phyloP scores from a whole-genome alignment of 2,888 invertebrate species.

The Drosophila setosimentum region DNA sequence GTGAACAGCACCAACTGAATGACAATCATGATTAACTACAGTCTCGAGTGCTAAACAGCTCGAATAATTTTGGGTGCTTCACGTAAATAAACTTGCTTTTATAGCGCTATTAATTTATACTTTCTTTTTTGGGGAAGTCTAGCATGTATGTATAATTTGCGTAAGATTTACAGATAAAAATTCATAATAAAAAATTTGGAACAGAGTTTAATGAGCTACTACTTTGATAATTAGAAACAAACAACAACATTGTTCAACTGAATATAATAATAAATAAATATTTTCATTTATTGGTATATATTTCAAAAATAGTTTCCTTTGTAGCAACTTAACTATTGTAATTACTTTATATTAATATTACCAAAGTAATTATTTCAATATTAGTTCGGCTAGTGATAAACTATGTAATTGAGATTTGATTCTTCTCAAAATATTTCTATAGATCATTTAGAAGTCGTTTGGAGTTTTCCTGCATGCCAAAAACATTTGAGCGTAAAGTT shows the following conservation, averaged over 20 bases:
- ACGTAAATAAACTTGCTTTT: neutral
- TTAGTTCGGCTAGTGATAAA: neutral
- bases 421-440: neutral
- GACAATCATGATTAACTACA: neutral
- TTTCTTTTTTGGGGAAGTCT: neutral
- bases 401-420: neutral
- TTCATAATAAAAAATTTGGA: neutral
- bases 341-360: too few relatives aligned
- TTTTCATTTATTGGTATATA: neutral
- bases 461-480: neutral
- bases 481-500: neutral
- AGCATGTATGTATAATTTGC: neutral
- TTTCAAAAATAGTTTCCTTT: neutral
- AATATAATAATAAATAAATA: neutral
- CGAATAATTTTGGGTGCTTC: neutral
- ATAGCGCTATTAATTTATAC: conserved; percentile 8
- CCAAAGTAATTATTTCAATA: neutral
- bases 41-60: neutral
- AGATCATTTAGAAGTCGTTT: neutral
- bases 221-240: neutral
- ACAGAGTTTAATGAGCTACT: neutral
- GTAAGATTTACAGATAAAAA: too few relatives aligned
- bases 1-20: neutral
- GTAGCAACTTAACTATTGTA: neutral
- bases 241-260: neutral